Conservation (phyloP, 2,113 vertebrate species). For the Triplophysa dalaica region DNA sequence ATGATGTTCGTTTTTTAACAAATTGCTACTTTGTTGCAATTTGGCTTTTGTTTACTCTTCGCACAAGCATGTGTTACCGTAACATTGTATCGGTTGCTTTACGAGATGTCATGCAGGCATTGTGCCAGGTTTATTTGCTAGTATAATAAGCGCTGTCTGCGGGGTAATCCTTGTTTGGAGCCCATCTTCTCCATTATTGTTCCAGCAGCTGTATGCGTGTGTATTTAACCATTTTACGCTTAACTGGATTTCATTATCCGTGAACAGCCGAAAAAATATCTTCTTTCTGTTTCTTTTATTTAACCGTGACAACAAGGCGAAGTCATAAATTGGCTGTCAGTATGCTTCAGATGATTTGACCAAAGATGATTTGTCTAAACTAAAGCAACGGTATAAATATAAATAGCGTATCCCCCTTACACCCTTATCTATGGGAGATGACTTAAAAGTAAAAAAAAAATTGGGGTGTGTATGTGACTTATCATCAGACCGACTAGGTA, state of each 20-base stretch:
- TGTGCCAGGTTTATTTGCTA: slow-evolving; percentile 32
- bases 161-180: slow-evolving; percentile 10
- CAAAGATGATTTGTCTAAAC: neutral
- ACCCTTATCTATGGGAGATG: too few species aligned
- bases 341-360: neutral
- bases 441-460: too few species aligned
- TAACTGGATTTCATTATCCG: neutral
- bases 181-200: slow-evolving; percentile 4
- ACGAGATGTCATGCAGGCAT: slow-evolving; percentile 28
- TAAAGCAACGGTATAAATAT: neutral
- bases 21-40: slow-evolving; percentile 23
- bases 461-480: neutral
- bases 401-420: too few species aligned
- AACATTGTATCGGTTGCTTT: neutral
- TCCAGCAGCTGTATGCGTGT: neutral
- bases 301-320: neutral
- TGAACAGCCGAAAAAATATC: neutral
- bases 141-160: slow-evolving; percentile 17
- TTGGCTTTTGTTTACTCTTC: neutral
- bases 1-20: neutral
- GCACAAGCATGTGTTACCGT: slow-evolving; percentile 1
- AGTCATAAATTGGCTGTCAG: neutral
- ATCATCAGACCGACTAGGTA: neutral
- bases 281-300: neutral
- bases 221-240: slow-evolving; percentile 13